Evolutionary conservation across 2,113 vertebrate species (phyloP).

Genomic region (Donacobius atricapilla): DNA sequence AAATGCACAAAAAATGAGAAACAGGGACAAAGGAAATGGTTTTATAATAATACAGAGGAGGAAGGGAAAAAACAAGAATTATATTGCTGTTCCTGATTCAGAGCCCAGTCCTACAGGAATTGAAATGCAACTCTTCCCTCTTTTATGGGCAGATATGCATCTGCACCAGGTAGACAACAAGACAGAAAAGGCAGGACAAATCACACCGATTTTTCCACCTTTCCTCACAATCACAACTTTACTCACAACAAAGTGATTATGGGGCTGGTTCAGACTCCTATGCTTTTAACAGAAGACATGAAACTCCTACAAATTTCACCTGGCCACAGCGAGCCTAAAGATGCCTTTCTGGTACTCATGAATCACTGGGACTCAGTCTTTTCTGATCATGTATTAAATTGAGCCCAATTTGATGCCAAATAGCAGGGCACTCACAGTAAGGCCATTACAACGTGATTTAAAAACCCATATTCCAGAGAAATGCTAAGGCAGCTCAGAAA

Average conservation of each 20-base stretch:
- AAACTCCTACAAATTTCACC: not conserved
- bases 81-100: not conserved
- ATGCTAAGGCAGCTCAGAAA: not conserved
- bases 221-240: not conserved
- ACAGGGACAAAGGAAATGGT: slow-evolving; percentile 7
- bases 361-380: not conserved
- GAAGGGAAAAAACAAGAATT: slow-evolving; percentile 12
- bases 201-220: not conserved
- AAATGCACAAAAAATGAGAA: slow-evolving; percentile 59
- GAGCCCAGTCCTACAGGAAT: not conserved
- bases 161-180: not conserved
- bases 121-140: not conserved
- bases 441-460: not conserved
- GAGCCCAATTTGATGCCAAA: not conserved
- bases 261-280: not conserved
- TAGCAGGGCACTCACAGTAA: not conserved
- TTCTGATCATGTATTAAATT: not conserved
- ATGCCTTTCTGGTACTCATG: not conserved
- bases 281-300: not conserved
- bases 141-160: not conserved
- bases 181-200: not conserved
- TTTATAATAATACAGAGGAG: not conserved
- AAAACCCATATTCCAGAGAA: not conserved
- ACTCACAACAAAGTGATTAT: no score
- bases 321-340: not conserved